Base-by-base conservation (phyloP, 2,888 invertebrate species). In the Cataglyphis albicans region DNA sequence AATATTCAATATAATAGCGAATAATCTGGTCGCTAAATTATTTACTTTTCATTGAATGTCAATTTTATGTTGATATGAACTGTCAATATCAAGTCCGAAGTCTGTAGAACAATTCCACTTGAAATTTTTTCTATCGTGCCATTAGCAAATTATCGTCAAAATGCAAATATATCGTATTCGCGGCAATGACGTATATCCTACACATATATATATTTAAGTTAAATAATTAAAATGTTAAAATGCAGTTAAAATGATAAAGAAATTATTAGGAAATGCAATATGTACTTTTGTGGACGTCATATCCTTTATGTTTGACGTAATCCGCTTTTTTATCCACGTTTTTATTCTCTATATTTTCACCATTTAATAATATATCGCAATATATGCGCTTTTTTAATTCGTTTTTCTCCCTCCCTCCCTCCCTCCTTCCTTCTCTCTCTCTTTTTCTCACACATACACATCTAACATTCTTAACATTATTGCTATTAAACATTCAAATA, bases 1-100 rank as follows among this genome's bases (percentile, higher is more conserved):
- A n/a, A 29, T 32, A 38, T 75, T 55, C 7, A 64, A 64, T 38
- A 18, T 29, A 38, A 5, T n/a, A 0, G 35, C 38, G 65, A 35
- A 65, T 38, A 75, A 21, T 44, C 48, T 35, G 7, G n/a, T 10
- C 29, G 57, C 41, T 21, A 25, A 78, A 59, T 44, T 78, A 18
- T 78, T 68, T 65, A 2, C 38, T 55, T 18, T 59, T 78, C 41
- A 44, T 7, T n/a, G 44, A 68, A 48, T 32, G 41, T 41, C 41
- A 18, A 48, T n/a, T 41, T 32, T 15, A n/a, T 59, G 44, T 70
- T 70, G 70, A 68, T 67, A 15, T 41, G 32, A 55, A 41, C 10
- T 25, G 3, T 35, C 35, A 29, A 29, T 29, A 6, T 48, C 18
- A 29, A 68, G 44, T 68, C 21, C 70, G 7, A 65, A 80, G 70